Conservation (phyloP, 2,888 invertebrate species). For the Pseudolycoriella hygida region DNA sequence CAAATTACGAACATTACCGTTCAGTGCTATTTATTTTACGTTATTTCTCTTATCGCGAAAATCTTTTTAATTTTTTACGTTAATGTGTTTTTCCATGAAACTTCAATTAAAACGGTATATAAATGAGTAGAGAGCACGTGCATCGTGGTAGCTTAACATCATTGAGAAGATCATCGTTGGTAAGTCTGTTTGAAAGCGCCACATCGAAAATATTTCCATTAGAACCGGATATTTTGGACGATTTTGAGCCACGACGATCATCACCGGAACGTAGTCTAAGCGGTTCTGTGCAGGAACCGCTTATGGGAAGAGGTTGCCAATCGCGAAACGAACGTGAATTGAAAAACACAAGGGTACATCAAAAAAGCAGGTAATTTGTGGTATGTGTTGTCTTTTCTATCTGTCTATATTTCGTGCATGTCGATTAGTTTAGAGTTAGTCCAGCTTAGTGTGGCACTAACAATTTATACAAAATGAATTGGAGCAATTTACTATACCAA, state of each 20-base stretch:
- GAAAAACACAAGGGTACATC: slow-evolving; percentile 5
- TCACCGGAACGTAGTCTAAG: slow-evolving; percentile 20
- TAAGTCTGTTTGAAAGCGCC: slow-evolving; percentile 28
- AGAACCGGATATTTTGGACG: slow-evolving; percentile 28
- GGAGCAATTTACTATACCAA: too few species aligned
- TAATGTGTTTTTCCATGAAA: too few species aligned
- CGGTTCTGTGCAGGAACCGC: slow-evolving; percentile 14
- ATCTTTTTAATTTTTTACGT: too few species aligned
- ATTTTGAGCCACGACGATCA: slow-evolving; percentile 20
- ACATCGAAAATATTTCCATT: slow-evolving; percentile 28
- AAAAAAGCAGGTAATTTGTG: slow-evolving; percentile 3
- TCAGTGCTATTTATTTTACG: too few species aligned
- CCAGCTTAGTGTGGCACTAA: too few species aligned
- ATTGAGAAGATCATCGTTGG: slow-evolving; percentile 29
- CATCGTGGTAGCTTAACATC: slow-evolving; percentile 30
- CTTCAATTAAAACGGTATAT: slow-evolving; percentile 8
- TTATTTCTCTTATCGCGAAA: too few species aligned
- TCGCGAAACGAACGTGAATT: slow-evolving; percentile 2
- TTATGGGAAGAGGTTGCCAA: slow-evolving; percentile 15
- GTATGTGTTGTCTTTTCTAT: neutral
- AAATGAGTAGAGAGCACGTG: slow-evolving; percentile 29
- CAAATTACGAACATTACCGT: too few species aligned
- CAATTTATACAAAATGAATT: too few species aligned
- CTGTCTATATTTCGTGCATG: too few species aligned
- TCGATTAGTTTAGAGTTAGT: too few species aligned